A percentile compares a stretch with the other conserved stretches of the same genome.
Evolutionary conservation across 2,888 invertebrate genomes (phyloP).

Genomic region (Agriopis leucophaearia): DNA sequence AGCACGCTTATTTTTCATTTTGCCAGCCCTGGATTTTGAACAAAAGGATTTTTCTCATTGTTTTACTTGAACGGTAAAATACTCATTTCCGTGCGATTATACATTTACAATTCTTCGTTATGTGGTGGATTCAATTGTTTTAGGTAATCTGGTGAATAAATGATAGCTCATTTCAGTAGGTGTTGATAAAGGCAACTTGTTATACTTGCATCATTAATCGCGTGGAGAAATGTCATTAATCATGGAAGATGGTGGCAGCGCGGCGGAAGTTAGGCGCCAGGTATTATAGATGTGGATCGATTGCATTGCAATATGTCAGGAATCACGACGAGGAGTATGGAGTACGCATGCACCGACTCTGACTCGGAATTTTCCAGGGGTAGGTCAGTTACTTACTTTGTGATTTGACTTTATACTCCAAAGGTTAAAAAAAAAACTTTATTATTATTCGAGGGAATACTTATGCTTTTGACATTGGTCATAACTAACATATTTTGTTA

Average conservation of each 20-base stretch:
- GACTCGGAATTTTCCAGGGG: conserved; percentile 59
- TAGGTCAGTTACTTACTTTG: conserved; percentile 78
- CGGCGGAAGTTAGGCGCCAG: conserved; percentile 26
- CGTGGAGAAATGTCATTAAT: conserved; percentile 24
- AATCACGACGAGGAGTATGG: conserved; percentile 49
- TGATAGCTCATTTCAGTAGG: conserved; percentile 21
- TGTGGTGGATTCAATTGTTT: conserved; percentile 33
- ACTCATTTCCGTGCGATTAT: conserved; percentile 45
- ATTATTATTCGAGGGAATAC: neutral
- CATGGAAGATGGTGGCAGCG: conserved; percentile 20
- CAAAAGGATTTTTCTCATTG: conserved; percentile 77
- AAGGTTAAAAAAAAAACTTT: neutral
- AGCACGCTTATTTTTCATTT: conserved; percentile 75
- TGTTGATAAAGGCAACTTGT: conserved; percentile 23
- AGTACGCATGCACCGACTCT: conserved; percentile 72
- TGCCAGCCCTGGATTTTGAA: conserved; percentile 66
- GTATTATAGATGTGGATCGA: conserved; percentile 57
- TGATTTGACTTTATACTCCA: conserved; percentile 47
- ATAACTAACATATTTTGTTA: neutral
- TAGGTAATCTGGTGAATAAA: conserved; percentile 18
- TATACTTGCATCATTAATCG: conserved; percentile 28
- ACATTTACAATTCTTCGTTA: conserved; percentile 33
- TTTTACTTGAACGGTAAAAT: conserved; percentile 52
- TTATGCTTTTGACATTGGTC: neutral
- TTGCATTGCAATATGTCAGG: conserved; percentile 67